Conservation (phyloP, 2,888 invertebrate species). For the Chymomyza procnemis region DNA sequence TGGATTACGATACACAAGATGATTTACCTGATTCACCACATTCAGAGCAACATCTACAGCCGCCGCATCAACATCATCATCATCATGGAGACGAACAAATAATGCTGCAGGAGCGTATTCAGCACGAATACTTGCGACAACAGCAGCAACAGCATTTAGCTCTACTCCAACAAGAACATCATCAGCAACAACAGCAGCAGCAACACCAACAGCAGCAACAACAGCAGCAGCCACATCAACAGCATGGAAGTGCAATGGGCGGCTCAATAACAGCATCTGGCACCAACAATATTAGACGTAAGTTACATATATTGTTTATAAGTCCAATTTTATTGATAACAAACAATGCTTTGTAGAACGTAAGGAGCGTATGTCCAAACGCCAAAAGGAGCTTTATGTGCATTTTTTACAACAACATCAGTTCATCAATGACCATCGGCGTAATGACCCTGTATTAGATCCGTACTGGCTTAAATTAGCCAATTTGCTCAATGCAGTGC, state of each 20-base stretch:
- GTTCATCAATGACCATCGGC: slow-evolving; percentile 72
- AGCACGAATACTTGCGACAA: slow-evolving; percentile 69
- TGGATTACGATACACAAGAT: slow-evolving; percentile 66
- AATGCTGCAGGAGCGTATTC: slow-evolving; percentile 58
- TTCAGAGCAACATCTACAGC: slow-evolving; percentile 45
- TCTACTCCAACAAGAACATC: slow-evolving; percentile 60
- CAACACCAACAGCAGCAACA: slow-evolving; percentile 51
- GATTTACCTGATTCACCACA: slow-evolving; percentile 61
- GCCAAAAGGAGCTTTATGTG: slow-evolving; percentile 74
- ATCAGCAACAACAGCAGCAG: slow-evolving; percentile 34
- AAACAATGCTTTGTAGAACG: slow-evolving; percentile 56
- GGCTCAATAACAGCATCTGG: slow-evolving; percentile 56
- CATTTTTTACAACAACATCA: slow-evolving; percentile 74
- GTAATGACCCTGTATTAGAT: slow-evolving; percentile 72
- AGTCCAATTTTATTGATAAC: not conserved
- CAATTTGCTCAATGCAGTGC: slow-evolving; percentile 73
- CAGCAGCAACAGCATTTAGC: slow-evolving; percentile 72
- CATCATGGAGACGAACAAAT: slow-evolving; percentile 57
- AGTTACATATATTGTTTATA: slow-evolving; percentile 4
- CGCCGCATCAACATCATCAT: slow-evolving; percentile 43
- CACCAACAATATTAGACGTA: slow-evolving; percentile 72
- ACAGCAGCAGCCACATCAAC: slow-evolving; percentile 32
- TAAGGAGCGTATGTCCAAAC: slow-evolving; percentile 75
- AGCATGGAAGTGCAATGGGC: slow-evolving; percentile 50
- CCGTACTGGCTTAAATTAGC: slow-evolving; percentile 73